Percentiles rank a stretch among this genome's conserved stretches.
phyloP scores from a whole-genome alignment of 2,797 vertebrate genomes.

The Anisognathus igniventris region DNA sequence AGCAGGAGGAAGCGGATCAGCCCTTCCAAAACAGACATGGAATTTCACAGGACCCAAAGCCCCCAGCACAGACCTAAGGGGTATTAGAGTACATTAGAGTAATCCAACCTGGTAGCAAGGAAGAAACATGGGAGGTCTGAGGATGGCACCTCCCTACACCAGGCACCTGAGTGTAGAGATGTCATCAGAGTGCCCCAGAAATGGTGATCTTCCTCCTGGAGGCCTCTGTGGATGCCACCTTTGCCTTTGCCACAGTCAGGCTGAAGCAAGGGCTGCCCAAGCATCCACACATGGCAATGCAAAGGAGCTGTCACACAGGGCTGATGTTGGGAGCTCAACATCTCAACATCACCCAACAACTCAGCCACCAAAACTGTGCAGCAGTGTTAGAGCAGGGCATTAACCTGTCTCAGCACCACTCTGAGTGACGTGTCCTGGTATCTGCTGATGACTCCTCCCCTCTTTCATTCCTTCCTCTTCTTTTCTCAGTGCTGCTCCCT shows the following conservation, averaged over 20 bases:
- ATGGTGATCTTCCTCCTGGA: not conserved
- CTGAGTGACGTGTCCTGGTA: not conserved
- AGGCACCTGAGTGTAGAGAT: not conserved
- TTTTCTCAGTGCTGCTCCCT: not conserved
- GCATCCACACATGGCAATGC: rapidly evolving
- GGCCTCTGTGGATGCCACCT: not conserved
- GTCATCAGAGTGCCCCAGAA: not conserved
- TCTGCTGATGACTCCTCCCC: not conserved
- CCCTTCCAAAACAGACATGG: not conserved
- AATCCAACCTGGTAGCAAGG: not conserved
- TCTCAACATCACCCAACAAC: not conserved
- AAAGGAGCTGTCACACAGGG: rapidly evolving
- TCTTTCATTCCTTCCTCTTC: conserved; percentile 5
- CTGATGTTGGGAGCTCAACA: not conserved
- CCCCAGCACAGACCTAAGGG: no score
- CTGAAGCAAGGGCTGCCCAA: not conserved
- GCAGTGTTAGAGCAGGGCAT: not conserved
- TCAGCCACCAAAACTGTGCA: not conserved
- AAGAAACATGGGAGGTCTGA: rapidly evolving
- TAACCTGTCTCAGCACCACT: not conserved
- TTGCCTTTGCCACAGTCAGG: not conserved
- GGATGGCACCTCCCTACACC: not conserved
- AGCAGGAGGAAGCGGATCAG: not conserved
- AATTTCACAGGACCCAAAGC: not conserved
- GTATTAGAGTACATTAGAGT: not conserved